phyloP scores from a whole-genome alignment of 2,888 invertebrate genomes.

The Diarsia dahlii region DNA sequence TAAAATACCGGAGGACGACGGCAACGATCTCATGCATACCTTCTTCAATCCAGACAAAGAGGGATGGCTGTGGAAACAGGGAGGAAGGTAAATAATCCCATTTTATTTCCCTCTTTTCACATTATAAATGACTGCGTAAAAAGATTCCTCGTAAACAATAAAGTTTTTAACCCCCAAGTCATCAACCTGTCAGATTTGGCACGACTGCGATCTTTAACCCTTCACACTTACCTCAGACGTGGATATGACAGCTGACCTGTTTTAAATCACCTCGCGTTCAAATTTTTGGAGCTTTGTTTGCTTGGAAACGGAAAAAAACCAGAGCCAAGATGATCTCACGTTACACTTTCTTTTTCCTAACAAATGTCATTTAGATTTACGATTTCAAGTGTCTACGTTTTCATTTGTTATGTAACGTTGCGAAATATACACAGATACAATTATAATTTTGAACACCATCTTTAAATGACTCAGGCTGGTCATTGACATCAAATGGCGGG shows the following conservation, averaged over 20 bases:
- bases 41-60: conserved; percentile 99
- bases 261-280: conserved; percentile 30
- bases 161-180: not conserved
- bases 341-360: conserved; percentile 52
- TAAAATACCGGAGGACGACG: conserved; percentile 99
- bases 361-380: conserved; percentile 38
- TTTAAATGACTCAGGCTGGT: conserved; percentile 9
- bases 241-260: conserved; percentile 28
- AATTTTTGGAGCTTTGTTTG: conserved; percentile 25
- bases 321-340: conserved; percentile 41
- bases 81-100: conserved; percentile 90
- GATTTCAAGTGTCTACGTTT: conserved; percentile 24
- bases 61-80: conserved; percentile 99
- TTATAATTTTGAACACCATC: not conserved
- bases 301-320: conserved; percentile 42
- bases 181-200: conserved; percentile 14
- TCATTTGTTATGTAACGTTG: conserved; percentile 43
- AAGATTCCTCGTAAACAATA: conserved; percentile 4
- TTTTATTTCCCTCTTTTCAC: not conserved
- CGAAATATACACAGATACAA: conserved; percentile 10
- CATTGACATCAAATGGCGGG: conserved; percentile 14
- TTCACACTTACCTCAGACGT: conserved; percentile 24
- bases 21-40: conserved; percentile 99
- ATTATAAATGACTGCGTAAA: not conserved
- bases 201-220: conserved; percentile 49